Evolutionary conservation across 2,113 vertebrate species (phyloP), one percentile per base, ranked within the genome.

Genomic region (Lamprologus sp.): DNA sequence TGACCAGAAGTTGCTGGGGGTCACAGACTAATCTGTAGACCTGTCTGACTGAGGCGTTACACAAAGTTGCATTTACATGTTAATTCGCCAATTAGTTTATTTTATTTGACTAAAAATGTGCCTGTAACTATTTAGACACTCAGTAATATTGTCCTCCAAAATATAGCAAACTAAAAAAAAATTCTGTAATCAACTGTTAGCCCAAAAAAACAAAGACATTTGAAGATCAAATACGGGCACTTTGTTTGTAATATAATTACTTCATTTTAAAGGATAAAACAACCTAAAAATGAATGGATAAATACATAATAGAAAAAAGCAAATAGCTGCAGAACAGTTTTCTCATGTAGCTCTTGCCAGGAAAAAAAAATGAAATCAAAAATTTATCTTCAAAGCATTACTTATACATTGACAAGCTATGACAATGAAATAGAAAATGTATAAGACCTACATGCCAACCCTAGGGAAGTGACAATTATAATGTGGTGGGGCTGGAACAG

Each of bases 401-500:
- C 26, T 21, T 14, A 15, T 82, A 47, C 49, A 84, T 49, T 77
- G 23, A 49, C 2, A 49, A 77, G 40, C 70, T 12, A 49, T 31
- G 70, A 49, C 70, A 31, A 49, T 49, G 35, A 79, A 55, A 83
- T 60, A 81, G 19, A 10, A 60, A 85, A 84, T 10, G 5, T 31
- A 88, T 45, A 49, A 47, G 60, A 65, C 19, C 31, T 70, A 26
- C 21, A 70, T 82, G 80, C 81, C 81, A 79, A 87, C 63, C 40
- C 70, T 60, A 31, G 60, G 21, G 73, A 82, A 53, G 87, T 92
- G 89, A 87, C 84, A 88, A 53, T 79, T 75, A 84, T 81, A 86
- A 84, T 49, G 17, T 56, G 60, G 73, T 11, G 60, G 87, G 65
- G 80, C 54, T 81, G 81, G 58, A 90, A 87, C 47, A 86, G 89